Evolutionary conservation across 1,140 invertebrate species (phyloP), one percentile per base, ranked within the genome.

Genomic region (Medauroidea extradentata): DNA sequence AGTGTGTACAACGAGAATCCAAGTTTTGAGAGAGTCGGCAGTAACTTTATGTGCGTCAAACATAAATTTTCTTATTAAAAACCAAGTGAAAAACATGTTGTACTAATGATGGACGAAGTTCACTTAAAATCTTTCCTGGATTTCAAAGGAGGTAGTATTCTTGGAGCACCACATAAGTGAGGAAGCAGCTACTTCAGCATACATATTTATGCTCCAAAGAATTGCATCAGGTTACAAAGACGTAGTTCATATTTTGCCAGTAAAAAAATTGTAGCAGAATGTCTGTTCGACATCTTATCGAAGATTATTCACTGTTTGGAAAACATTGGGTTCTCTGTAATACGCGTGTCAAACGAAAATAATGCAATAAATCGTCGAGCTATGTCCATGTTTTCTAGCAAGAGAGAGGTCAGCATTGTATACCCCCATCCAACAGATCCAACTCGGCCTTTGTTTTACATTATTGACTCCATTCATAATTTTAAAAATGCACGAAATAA

Each of bases 21-120:
- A 39, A 9, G n/a, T 11, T 11, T 11, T 11, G 38, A 39, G n/a
- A 39, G 9, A 5, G 16, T n/a, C 4, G 43, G 21, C 7, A 19
- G 21, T 8, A 44, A 44, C 21, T 44, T 44, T 19, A 18, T 44
- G 43, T 44, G 21, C n/a, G n/a, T 44, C 7, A 44, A 44, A 44
- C n/a, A 44, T 18, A 44, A 44, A n/a, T 44, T 18, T 44, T n/a
- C 43, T 44, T n/a, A 5, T 44, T 7, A 18, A 7, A 19, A 44
- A 19, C 43, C 16, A n/a, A 44, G 21, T 8, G 43, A n/a, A 18
- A 4, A 18, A 4, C 5, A 18, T 7, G 60, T 57, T n/a, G 39
- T 19, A 29, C 23, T 60, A 53, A 62, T 62, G 62, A 34, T 67
- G 23, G 57, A 64, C 56, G 59, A 67, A 54, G 62, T 66, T 19